These are phyloP conservation scores for Chrysolina haemoptera DNA, from an alignment of 2,888 invertebrate species.

Conservation along the genomic window DNA sequence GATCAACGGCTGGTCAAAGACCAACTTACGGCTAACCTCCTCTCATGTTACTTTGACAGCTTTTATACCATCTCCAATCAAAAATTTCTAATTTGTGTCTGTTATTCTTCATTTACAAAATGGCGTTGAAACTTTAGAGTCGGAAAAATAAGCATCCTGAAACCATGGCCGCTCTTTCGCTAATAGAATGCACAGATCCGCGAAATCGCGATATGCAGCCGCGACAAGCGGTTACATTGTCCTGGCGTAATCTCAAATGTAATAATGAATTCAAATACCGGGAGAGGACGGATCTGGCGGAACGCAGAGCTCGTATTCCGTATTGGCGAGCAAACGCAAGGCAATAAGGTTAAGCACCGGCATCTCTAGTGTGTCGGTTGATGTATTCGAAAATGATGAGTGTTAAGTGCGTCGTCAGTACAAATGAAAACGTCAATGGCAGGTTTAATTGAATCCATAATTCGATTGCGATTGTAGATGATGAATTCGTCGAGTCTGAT, in stretches of 20 bases:
- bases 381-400: constrained; percentile 48
- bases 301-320: not conserved
- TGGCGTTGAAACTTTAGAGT: too few relatives aligned
- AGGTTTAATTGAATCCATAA: constrained; percentile 49
- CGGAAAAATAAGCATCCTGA: not conserved
- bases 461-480: constrained; percentile 47
- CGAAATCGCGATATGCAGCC: not conserved
- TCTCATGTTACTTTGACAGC: too few relatives aligned
- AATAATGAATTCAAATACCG: constrained; percentile 1
- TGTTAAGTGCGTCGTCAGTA: constrained; percentile 45
- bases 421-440: constrained; percentile 50
- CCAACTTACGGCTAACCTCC: too few relatives aligned
- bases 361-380: constrained; percentile 39
- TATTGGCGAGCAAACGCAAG: constrained; percentile 9
- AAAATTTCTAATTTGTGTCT: too few relatives aligned
- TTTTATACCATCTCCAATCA: too few relatives aligned
- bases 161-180: not conserved
- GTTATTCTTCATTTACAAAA: too few relatives aligned
- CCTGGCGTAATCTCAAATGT: not conserved
- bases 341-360: constrained; percentile 44
- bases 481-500: constrained; percentile 36
- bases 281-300: not conserved
- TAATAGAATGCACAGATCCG: not conserved
- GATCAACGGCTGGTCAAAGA: too few relatives aligned
- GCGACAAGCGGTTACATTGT: not conserved